Evolutionary conservation across 1,140 invertebrate genomes (phyloP), one percentile per base, ranked within the genome.

Genomic region (Sweltsa coloradensis): DNA sequence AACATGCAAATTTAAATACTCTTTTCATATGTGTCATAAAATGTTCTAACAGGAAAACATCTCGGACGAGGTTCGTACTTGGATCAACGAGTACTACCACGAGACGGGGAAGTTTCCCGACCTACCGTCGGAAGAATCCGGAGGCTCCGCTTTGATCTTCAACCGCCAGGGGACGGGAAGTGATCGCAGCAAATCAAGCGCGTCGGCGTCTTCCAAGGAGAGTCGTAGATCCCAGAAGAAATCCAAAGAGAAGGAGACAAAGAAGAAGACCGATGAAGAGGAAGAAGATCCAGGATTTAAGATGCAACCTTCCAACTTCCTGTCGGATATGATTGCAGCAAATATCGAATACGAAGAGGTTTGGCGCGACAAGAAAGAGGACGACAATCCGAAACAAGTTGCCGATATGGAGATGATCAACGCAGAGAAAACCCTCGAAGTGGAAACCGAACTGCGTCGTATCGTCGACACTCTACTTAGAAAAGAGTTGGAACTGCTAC

Each of bases 81-180:
- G 89, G 89, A 80, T 92, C 7, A 75, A 79, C 50, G 76, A 81
- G 34, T 85, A 79, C 55, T 29, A 60, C 58, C 6, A 68, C 70
- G 52, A 69, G 63, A n/a, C 85, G 18, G 88, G 86, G 21, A 90
- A 88, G 66, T 82, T 95, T 61, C 90, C 91, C 0, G 88, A 93
- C 54, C 80, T 89, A 55, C 90, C 91, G 3, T 81, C 85, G n/a
- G 85, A 83, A 45, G 89, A 93, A 61, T 81, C 83, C 56, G 89
- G 89, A 16, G 88, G 89, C 1, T 92, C 89, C 2, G 70, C 81
- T 50, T 68, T 83, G 25, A 81, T 94, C 59, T 87, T 91, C 53
- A 85, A 81, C 54, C 67, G 80, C 56, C 79, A 79, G 66, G 76
- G 78, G 77, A 52, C 57, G 13, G 60, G 58, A 7, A 60, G 58